phyloP scores from a whole-genome alignment of 2,113 vertebrate genomes.

The Entosphenus tridentatus region DNA sequence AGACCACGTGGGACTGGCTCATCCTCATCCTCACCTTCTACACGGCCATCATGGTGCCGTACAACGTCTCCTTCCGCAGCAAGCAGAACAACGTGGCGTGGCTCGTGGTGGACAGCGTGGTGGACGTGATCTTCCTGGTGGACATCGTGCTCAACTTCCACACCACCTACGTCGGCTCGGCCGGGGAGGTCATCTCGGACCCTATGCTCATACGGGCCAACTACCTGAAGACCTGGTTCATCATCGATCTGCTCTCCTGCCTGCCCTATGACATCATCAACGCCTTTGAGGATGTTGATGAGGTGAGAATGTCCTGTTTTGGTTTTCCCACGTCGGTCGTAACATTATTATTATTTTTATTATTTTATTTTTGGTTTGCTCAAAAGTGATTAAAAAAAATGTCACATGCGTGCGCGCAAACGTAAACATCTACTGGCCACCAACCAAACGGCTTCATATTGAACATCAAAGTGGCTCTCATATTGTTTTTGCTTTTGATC shows the following conservation, averaged over 20 bases:
- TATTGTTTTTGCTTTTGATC: too few species aligned
- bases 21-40: constrained; percentile 4
- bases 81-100: constrained; percentile 4
- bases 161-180: neutral
- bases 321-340: too few species aligned
- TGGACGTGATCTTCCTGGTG: constrained; percentile 5
- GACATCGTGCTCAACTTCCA: constrained; percentile 5
- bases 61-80: constrained; percentile 5
- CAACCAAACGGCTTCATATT: too few species aligned
- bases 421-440: too few species aligned
- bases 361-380: too few species aligned
- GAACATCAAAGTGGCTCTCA: too few species aligned
- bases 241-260: constrained; percentile 3
- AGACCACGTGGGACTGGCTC: constrained; percentile 6
- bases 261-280: constrained; percentile 5
- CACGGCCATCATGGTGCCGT: constrained; percentile 3
- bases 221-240: constrained; percentile 5
- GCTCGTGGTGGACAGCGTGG: constrained; percentile 4
- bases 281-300: constrained; percentile 2
- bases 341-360: too few species aligned
- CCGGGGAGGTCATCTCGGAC: constrained; percentile 5
- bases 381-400: too few species aligned
- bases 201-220: constrained; percentile 5
- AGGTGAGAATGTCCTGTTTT: neutral
- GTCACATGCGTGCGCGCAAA: too few species aligned